Evolutionary conservation across 2,888 invertebrate species (phyloP).

Genomic region (Amblyjoppa fuscipennis): DNA sequence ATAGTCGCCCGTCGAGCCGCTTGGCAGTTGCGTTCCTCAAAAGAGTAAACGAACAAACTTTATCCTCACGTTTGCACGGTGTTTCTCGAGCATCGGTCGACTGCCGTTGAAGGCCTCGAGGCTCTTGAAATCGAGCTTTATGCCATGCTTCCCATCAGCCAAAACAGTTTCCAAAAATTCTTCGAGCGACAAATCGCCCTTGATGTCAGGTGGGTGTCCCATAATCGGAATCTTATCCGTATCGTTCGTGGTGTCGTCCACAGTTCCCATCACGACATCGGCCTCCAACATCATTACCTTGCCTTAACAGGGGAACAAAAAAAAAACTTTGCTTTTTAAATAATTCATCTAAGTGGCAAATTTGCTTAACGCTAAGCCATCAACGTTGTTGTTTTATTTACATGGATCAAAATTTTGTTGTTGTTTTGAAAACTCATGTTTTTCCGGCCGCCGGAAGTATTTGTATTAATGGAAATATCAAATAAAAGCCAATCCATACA

Average conservation of each 20-base stretch:
- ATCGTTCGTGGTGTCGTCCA: conserved; percentile 85
- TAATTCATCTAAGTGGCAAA: neutral
- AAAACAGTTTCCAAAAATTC: conserved; percentile 89
- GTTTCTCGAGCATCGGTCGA: conserved; percentile 84
- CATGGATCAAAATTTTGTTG: no score
- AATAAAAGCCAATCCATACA: no score
- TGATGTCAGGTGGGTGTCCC: conserved; percentile 92
- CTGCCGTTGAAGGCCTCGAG: conserved; percentile 90
- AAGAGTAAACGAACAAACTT: conserved; percentile 9
- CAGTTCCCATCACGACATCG: conserved; percentile 91
- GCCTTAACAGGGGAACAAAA: conserved; percentile 45
- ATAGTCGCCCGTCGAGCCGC: neutral
- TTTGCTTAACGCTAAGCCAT: neutral
- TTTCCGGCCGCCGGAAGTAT: no score
- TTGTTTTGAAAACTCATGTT: no score
- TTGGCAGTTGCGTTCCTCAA: neutral
- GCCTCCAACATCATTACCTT: conserved; percentile 93
- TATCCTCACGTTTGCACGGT: conserved; percentile 83
- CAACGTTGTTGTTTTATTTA: neutral
- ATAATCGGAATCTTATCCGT: conserved; percentile 90
- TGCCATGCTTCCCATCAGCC: conserved; percentile 88
- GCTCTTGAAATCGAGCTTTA: conserved; percentile 95
- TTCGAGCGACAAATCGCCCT: conserved; percentile 91
- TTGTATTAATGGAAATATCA: no score
- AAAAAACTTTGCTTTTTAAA: neutral